Evolutionary conservation across 2,888 invertebrate species (phyloP).

Genomic region (Halictus quadricinctus): DNA sequence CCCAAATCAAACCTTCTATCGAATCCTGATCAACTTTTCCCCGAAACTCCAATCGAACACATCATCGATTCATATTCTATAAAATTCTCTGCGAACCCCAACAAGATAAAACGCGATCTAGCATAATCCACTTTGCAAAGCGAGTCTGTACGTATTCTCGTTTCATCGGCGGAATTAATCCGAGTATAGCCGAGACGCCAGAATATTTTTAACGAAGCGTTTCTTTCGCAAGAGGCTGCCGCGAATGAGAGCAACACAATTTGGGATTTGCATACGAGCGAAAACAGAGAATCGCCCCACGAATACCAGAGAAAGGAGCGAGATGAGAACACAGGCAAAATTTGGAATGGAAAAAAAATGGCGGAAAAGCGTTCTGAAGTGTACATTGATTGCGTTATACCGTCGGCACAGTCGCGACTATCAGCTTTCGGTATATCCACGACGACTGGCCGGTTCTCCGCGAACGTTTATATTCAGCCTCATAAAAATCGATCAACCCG

Average conservation of each 20-base stretch:
- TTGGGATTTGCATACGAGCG: neutral
- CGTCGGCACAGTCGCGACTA: constrained; percentile 10
- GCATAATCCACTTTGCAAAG: neutral
- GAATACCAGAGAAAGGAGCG: neutral
- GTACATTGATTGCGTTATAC: constrained; percentile 22
- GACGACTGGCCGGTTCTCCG: constrained; percentile 16
- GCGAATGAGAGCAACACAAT: neutral
- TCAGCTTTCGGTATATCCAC: constrained; percentile 25
- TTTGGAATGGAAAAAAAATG: neutral
- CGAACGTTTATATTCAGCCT: constrained; percentile 35
- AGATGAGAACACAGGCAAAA: neutral
- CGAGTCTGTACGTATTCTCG: neutral
- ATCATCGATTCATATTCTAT: neutral
- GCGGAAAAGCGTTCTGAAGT: neutral
- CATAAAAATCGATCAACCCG: constrained; percentile 20
- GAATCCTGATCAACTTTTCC: neutral
- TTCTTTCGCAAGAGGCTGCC: neutral
- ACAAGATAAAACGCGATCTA: neutral
- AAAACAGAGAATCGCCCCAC: neutral
- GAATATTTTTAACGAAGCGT: neutral
- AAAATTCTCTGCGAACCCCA: neutral
- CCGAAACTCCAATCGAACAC: neutral
- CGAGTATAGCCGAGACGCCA: neutral
- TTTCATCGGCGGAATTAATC: neutral
- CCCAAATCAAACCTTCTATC: neutral